Base-by-base conservation (phyloP, 2,888 invertebrate genomes). In the Colostygia pectinataria region DNA sequence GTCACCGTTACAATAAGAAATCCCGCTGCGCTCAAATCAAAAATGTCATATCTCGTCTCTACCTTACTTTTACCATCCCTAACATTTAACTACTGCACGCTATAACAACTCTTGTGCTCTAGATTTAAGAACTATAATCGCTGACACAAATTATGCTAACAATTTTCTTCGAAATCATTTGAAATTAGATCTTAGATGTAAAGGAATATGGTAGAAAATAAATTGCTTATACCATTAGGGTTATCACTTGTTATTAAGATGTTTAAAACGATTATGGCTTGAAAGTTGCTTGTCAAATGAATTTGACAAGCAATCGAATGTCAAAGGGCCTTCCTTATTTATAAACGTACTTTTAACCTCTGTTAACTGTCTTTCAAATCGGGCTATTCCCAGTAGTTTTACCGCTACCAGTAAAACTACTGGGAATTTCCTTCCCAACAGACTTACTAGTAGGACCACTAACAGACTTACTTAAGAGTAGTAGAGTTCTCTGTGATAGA, bases 51-150 rank as follows among this genome's bases (percentile, higher is more conserved):
- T 44, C 50, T 50, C 40, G 13, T 31, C 40, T 7, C 31, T 31
- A 37, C 24, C 29, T 29, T 24, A 50, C 50, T 44, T 50, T 50
- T 39, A 25, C 25, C 43, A 50, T 50, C 49, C 28, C 33, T 48
- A 32, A 39, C 38, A 25, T 23, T 31, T 31, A 9, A 14, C 9
- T 10, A 9, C 13, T 15, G 23, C 31, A 23, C 23, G 20, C 33
- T 5, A 25, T n/a, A 24, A 3, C 2, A 24, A 24, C 9, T 29
- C 34, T 29, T 44, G 15, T 20, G 9, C 2, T 3, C 8, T 6
- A 15, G 8, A 2, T 1, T 6, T 20, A 34, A 34, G 18, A 36
- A 10, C 10, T 9, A 39, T 29, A 49, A 39, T 33, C 0, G 1
- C 12, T 24, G 24, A 25, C 12, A 20, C 1, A 32, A 10, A 18